Base-by-base conservation (phyloP, 2,888 invertebrate genomes). In the Drosophila siamana region DNA sequence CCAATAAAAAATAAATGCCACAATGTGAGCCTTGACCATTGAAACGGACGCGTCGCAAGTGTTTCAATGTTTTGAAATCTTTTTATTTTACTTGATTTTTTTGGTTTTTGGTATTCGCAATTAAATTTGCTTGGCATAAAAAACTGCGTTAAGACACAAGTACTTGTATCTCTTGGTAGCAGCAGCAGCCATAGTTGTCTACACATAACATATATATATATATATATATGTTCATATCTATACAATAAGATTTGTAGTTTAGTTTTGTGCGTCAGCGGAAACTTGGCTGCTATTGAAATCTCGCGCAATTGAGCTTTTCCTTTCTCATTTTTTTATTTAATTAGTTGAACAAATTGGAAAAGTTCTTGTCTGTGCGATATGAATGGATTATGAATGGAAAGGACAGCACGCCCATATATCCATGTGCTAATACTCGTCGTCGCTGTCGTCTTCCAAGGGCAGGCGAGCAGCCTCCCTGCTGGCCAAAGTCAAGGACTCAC, bases 261-360 rank as follows among this genome's bases (percentile, higher is more conserved):
- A 38, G 48, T 43, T 61, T 59, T 79, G 86, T 90, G 90, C 90
- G 89, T 89, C 90, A 89, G 76, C 80, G 89, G 88, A 89, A 88
- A 82, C 76, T 76, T 76, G 74, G 60, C 59, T 51, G 50, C 40
- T 38, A 41, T 59, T 60, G 46, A 51, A 67, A 67, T 68, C 66
- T 75, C 43, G 60, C 54, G 65, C 80, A 88, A 86, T 88, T 73
- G 70, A 66, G 38, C 61, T 50, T 78, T 52, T 16, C 41, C 26
- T 28, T 52, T 52, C 19, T 13, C 6, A 15, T 28, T 15, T 44
- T 44, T 38, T 33, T 33, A 41, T 19, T 63, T 86, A 86, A 81
- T 81, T 79, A 74, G 72, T 51, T 51, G 30, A 64, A 63, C 56
- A 43, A 69, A 54, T 40, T 13, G n/a, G 30, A 57, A 57, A 26